These are phyloP conservation scores for Pollenia amentaria DNA, from an alignment of 2,888 invertebrate genomes.

Conservation along the genomic window DNA sequence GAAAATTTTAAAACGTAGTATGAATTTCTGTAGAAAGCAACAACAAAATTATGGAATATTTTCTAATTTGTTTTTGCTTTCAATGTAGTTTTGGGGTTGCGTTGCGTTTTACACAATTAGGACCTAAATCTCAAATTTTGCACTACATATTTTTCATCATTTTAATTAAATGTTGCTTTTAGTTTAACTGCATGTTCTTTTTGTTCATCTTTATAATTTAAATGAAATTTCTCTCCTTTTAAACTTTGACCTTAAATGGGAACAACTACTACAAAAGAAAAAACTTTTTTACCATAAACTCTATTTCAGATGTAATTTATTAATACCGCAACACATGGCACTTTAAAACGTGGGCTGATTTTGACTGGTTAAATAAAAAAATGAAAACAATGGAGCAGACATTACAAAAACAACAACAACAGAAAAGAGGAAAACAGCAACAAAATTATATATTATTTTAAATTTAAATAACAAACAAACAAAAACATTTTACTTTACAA, in stretches of 20 bases:
- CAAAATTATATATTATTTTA: conserved; percentile 56
- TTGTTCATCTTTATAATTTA: background rate
- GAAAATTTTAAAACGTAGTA: too few relatives aligned
- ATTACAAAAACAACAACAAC: conserved; percentile 49
- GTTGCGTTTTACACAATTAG: too few relatives aligned
- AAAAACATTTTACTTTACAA: conserved; percentile 67
- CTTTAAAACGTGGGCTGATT: conserved; percentile 75
- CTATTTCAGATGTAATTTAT: conserved; percentile 79
- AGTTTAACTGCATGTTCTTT: conserved; percentile 25
- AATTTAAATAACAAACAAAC: conserved; percentile 35
- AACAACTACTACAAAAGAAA: conserved; percentile 9
- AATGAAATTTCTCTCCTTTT: conserved; percentile 13
- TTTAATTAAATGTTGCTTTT: conserved; percentile 7
- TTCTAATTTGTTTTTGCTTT: too few relatives aligned
- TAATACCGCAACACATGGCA: conserved; percentile 79
- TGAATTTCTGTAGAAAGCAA: too few relatives aligned
- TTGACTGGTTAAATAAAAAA: conserved; percentile 64
- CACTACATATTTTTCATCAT: background rate
- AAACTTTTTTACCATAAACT: conserved; percentile 34
- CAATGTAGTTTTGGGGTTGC: too few relatives aligned
- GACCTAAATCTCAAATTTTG: too few relatives aligned
- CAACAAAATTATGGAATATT: too few relatives aligned
- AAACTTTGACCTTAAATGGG: conserved; percentile 32
- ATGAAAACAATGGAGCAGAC: conserved; percentile 66
- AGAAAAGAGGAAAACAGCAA: conserved; percentile 47